A percentile compares a stretch with the other conserved stretches of the same genome.
Conservation (phyloP, 2,113 vertebrate species). For the Galemys pyrenaicus region DNA sequence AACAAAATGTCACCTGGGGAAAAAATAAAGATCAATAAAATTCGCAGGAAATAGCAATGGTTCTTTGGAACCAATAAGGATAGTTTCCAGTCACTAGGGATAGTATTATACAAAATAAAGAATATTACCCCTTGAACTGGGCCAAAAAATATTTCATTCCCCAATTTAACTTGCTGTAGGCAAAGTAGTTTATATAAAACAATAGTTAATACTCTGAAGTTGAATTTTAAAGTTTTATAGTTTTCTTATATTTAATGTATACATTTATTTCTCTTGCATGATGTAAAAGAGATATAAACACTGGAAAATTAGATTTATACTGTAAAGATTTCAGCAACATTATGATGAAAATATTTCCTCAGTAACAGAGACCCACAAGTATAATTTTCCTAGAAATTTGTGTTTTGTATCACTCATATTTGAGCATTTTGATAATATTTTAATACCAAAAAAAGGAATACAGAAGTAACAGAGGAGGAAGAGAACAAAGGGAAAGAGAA, state of each 20-base stretch:
- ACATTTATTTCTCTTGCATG: not conserved
- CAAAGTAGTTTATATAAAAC: not conserved
- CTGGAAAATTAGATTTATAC: not conserved
- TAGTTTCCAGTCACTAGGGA: too few species aligned
- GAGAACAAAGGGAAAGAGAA: not conserved
- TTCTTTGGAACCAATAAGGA: too few species aligned
- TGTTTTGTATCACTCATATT: not conserved
- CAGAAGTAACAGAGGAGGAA: not conserved
- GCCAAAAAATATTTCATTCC: not conserved
- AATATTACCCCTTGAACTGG: not conserved
- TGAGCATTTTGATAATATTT: not conserved
- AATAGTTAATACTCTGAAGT: conserved; percentile 5
- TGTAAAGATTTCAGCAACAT: not conserved
- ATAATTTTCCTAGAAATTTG: not conserved
- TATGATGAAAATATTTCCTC: not conserved
- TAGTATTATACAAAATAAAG: too few species aligned
- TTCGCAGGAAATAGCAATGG: too few species aligned
- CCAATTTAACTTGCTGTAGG: not conserved
- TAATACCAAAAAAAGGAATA: not conserved
- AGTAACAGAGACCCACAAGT: not conserved
- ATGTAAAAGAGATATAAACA: not conserved
- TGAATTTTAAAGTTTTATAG: not conserved
- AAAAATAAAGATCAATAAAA: not conserved
- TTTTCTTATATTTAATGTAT: not conserved
- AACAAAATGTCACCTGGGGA: not conserved